Evolutionary conservation across 2,888 invertebrate species (phyloP).

Genomic region (Parnassius orleans): DNA sequence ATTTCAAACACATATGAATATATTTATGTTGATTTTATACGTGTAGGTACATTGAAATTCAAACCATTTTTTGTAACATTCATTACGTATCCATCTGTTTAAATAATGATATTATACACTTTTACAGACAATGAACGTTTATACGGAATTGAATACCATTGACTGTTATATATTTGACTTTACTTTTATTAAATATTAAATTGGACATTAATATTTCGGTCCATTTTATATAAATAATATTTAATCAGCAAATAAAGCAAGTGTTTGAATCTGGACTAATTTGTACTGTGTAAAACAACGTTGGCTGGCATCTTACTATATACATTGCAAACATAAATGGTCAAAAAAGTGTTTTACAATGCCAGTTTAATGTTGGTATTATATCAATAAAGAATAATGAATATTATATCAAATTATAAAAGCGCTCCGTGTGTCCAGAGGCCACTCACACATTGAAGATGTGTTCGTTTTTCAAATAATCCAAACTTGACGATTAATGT

Average conservation of each 20-base stretch:
- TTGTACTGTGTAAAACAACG: no score
- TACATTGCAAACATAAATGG: no score
- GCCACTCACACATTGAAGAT: conserved; percentile 45
- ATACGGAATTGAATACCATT: no score
- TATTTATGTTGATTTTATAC: neutral
- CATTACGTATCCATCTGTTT: conserved; percentile 3
- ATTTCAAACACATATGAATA: conserved; percentile 4
- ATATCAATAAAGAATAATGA: neutral
- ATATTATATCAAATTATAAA: conserved; percentile 26
- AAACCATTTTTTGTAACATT: neutral
- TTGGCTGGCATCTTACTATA: no score
- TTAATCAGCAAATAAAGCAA: no score
- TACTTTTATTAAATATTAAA: no score
- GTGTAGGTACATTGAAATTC: conserved; percentile 1
- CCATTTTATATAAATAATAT: no score
- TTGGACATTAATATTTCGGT: no score
- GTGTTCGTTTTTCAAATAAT: conserved; percentile 53
- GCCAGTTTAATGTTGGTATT: no score
- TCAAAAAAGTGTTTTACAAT: no score
- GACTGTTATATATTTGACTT: no score
- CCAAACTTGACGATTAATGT: conserved; percentile 30
- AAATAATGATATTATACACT: conserved; percentile 4
- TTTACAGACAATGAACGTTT: neutral
- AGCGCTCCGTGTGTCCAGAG: conserved; percentile 42
- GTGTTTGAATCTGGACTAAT: no score